Evolutionary conservation across 2,113 vertebrate genomes (phyloP).

Genomic region (Petrocephalus microphthalmus): DNA sequence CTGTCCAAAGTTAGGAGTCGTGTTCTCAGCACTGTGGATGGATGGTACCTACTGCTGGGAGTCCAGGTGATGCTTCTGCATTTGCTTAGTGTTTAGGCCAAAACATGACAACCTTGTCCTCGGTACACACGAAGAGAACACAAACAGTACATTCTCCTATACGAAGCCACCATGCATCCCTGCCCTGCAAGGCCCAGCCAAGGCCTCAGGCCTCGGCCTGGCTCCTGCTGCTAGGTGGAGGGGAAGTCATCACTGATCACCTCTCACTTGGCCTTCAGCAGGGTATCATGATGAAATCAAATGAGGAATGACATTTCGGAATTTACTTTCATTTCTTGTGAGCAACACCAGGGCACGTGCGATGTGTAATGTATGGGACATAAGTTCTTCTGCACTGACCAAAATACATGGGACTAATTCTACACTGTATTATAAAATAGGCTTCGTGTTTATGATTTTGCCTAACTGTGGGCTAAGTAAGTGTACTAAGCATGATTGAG

Average conservation of each 20-base stretch:
- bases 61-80: neutral
- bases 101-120: neutral
- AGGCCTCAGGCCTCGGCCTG: neutral
- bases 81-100: neutral
- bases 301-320: neutral
- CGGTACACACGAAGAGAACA: neutral
- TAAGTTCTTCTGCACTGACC: neutral
- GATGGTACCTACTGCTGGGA: neutral
- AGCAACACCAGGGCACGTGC: neutral
- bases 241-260: neutral
- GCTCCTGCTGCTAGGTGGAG: neutral
- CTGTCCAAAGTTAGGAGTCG: neutral
- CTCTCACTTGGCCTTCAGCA: neutral
- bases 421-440: too few species aligned
- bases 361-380: neutral
- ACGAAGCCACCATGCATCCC: neutral
- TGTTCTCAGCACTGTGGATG: neutral
- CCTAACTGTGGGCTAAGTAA: too few species aligned
- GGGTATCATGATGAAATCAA: slow-evolving; percentile 11
- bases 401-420: neutral
- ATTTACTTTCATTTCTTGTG: neutral
- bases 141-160: neutral
- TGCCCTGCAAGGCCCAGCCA: neutral
- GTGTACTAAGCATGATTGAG: too few species aligned
- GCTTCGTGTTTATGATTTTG: too few species aligned